Base-by-base conservation (phyloP, 2,113 vertebrate species). In the Dendropsophus ebraccatus region DNA sequence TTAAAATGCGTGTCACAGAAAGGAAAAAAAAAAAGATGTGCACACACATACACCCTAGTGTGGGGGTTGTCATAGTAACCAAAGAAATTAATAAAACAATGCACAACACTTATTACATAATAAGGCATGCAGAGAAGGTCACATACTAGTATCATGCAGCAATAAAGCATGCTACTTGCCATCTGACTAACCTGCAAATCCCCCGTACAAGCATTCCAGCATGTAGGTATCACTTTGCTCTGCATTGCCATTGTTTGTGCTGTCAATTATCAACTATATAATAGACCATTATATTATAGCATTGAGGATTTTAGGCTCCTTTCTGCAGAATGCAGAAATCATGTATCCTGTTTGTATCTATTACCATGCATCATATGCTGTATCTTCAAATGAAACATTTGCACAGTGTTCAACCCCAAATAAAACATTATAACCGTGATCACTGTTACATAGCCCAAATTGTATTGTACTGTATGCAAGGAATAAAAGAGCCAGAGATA, bases 11-110 rank as follows among this genome's bases (percentile, higher is more conserved):
- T 70, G 67, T 70, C 67, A 23, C 19, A 41, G 35, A 17, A 67
- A 69, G 9, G 35, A 35, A 35, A 69, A 69, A 6, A 67, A 67
- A 3, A 30, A 5, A 35, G 7, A 70, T 41, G 35, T 12, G 19
- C 67, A 70, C 67, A 69, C 65, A 41, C 35, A 12, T 41, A 70
- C 67, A 70, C 67, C 17, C 50, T 70, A 19, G 25, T 30, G 50
- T 32, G n/a, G 8, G n/a, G 52, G 82, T 84, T 84, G 56, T 25
- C 37, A 74, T 74, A 28, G 82, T 32, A 60, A 84, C 81, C 32
- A 62, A 28, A 41, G 70, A 74, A 52, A 84, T 83, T 60, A 75
- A 75, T 81, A 81, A 81, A 81, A 81, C 78, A 65, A 81, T 47
- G 58, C 58, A 81, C 21, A 65, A 45, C 9, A 41, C 23, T 45